These are phyloP conservation scores for Aplysina aerophoba DNA, from an alignment of 37 sponge, comb jelly and placozoan species.

Conservation along the genomic window DNA sequence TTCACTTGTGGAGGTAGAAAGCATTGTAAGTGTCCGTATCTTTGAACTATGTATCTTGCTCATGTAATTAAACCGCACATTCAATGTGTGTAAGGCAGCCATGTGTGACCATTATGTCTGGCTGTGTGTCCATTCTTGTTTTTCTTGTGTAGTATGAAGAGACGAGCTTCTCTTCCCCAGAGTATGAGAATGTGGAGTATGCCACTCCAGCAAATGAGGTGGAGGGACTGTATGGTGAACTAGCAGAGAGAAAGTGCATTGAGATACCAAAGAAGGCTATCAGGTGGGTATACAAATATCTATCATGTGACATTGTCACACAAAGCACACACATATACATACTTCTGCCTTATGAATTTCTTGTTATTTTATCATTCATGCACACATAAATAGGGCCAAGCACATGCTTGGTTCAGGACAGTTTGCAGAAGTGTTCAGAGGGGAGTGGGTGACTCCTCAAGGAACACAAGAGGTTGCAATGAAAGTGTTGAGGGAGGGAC, in stretches of 20 bases:
- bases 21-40: no score
- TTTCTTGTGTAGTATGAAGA: not conserved
- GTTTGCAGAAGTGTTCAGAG: conserved; percentile 2
- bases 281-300: conserved; percentile 13
- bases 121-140: no score
- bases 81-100: no score
- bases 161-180: no score
- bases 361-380: not conserved
- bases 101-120: not conserved
- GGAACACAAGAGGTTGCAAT: not conserved
- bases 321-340: not conserved
- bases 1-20: no score
- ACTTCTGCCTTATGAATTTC: not conserved
- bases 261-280: conserved; percentile 43
- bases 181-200: no score
- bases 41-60: no score
- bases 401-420: not conserved
- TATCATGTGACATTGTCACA: not conserved
- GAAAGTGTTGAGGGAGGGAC: not conserved
- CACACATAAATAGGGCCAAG: no score
- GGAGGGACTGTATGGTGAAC: conserved; percentile 53
- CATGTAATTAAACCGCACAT: no score
- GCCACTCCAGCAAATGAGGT: conserved; percentile 37
- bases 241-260: conserved; percentile 48
- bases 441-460: not conserved